Base-by-base conservation (phyloP, 2,113 vertebrate species). In the Dinomys branickii region DNA sequence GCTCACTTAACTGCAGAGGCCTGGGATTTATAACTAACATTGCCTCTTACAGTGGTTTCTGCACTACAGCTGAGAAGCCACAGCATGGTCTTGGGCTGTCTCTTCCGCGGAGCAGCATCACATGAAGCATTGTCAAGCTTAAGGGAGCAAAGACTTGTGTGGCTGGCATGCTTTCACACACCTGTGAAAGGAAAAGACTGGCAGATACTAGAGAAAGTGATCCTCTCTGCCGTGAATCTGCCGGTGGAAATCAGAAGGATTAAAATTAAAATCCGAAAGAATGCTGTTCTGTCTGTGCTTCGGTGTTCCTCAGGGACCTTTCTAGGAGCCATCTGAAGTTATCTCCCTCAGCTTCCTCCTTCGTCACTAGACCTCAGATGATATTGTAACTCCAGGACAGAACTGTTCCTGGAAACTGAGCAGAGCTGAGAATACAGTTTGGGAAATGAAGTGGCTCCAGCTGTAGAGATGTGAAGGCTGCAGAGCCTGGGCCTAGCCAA, bases 321-420 rank as follows among this genome's bases (percentile, higher is more conserved):
- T 71, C 22, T 35, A 12, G n/a, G 50, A 61, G 5, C 58, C 65
- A 38, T 28, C 0, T 54, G 20, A 54, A 52, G 30, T 44, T 47
- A 33, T 19, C 5, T 24, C 33, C 22, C 73, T 56, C n/a, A 14
- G 11, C 73, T 50, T 28, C 19, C 11, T 19, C 20, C 22, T 0
- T 12, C 1, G 26, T 3, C n/a, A 10, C 6, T 2, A 0, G 28
- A 71, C 30, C 44, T 5, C 4, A 47, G 22, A 5, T 24, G 52
- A 58, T 44, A 92, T 16, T 20, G 1, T 22, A 44, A 84, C 24
- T 44, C 11, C 8, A 11, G 33, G 24, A 24, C 17, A 67, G 50
- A 50, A 38, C 22, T 12, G 24, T 9, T 7, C 11, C 16, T 52
- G 1, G 30, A 75, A 20, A 44, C n/a, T 35, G 33, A 59, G 54